Conservation (phyloP, 2,113 vertebrate genomes). For the Thymallus thymallus region DNA sequence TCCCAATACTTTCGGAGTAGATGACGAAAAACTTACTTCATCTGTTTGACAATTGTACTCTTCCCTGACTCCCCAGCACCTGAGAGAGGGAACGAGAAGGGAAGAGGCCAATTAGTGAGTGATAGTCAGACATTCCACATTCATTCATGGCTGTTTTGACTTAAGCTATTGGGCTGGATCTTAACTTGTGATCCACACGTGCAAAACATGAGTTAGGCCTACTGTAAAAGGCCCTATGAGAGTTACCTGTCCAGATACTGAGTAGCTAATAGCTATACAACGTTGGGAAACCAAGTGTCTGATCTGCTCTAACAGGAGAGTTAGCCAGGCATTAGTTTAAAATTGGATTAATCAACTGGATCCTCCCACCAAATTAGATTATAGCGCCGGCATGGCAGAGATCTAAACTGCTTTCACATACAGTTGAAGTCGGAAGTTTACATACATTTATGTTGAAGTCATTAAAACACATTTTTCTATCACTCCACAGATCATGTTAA, state of each 20-base stretch:
- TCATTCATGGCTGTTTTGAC: background rate
- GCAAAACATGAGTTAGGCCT: too few species aligned
- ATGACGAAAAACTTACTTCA: conserved; percentile 87
- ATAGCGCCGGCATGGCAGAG: conserved; percentile 12
- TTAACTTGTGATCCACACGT: background rate
- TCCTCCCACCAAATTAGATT: conserved; percentile 64
- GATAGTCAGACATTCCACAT: background rate
- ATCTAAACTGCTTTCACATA: too few species aligned
- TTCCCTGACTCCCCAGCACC: conserved; percentile 98
- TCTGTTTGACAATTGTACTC: conserved; percentile 98
- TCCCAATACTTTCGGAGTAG: too few species aligned
- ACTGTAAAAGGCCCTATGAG: background rate
- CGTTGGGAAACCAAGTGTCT: background rate
- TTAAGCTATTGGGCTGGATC: background rate
- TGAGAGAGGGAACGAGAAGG: conserved; percentile 56
- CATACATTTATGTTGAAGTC: too few species aligned
- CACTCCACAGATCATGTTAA: too few species aligned
- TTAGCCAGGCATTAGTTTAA: conserved; percentile 16
- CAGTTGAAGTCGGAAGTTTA: too few species aligned
- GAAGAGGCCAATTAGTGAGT: background rate
- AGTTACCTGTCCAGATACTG: background rate
- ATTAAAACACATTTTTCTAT: too few species aligned
- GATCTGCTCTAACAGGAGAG: background rate
- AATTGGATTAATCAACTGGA: conserved; percentile 57
- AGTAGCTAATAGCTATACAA: background rate